Conservation (phyloP, 2,113 vertebrate genomes). For the Cyanoderma ruficeps region DNA sequence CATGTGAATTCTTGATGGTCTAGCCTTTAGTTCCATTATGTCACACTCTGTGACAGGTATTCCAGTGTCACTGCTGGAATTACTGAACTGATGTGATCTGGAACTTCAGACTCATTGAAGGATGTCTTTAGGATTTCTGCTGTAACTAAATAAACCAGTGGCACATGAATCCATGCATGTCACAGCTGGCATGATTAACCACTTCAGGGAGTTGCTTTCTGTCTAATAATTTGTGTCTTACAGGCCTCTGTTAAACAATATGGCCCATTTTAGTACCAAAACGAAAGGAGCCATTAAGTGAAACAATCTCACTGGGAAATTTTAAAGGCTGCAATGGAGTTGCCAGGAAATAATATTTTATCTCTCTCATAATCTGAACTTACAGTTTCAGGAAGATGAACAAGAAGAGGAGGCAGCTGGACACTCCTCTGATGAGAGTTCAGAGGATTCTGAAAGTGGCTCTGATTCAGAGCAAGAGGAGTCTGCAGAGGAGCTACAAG, state of each 20-base stretch:
- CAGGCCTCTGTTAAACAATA: not conserved
- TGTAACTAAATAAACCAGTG: not conserved
- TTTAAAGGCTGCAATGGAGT: not conserved
- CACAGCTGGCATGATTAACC: not conserved
- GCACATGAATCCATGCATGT: not conserved
- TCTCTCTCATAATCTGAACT: conserved; percentile 13
- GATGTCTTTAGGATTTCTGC: not conserved
- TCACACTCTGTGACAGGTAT: not conserved
- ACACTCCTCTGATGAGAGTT: conserved; percentile 75
- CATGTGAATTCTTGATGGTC: not conserved
- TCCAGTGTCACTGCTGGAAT: not conserved
- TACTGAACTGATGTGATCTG: not conserved
- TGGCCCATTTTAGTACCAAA: not conserved
- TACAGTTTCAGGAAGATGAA: conserved; percentile 74
- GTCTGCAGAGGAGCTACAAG: conserved; percentile 70
- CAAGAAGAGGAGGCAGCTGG: conserved; percentile 58
- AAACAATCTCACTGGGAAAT: not conserved
- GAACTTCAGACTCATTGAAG: not conserved
- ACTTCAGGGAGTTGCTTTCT: not conserved
- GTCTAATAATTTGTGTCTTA: not conserved
- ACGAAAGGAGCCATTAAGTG: not conserved
- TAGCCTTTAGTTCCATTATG: not conserved
- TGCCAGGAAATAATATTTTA: not conserved
- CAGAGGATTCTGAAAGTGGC: conserved; percentile 75
- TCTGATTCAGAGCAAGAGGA: conserved; percentile 77